Base-by-base conservation (phyloP, 2,888 invertebrate species). In the Napeogenes inachia region DNA sequence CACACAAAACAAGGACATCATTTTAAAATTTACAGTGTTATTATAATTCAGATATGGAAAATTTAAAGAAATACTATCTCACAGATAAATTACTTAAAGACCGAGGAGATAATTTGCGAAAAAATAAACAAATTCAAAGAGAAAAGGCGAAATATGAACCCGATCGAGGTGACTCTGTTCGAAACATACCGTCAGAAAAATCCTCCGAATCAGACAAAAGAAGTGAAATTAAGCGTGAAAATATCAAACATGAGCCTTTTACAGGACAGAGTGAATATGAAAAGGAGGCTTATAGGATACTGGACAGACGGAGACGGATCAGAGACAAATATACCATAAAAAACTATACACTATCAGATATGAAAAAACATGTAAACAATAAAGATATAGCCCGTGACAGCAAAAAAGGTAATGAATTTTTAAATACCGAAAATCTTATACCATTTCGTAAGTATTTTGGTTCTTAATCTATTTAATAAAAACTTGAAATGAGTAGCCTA, bases 151-250 rank as follows among this genome's bases (percentile, higher is more conserved):
- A 65, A 56, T 32, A 68, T 45, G 61, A 70, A 8, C 64, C 70
- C 0, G 79, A 78, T 8, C 63, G 75, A 4, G 80, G 78, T 0
- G 80, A 81, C 55, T 61, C 64, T 33, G 62, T 33, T 42, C 5
- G 45, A 70, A 69, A 55, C 8, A 50, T 2, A 5, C 45, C 21
- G 59, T 10, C 35, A 62, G 55, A 21, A 35, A 58, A 10, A 60
- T 59, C 10, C 12, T 0, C 4, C 66, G 50, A 42, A 13, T 45
- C 50, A 6, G 50, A 30, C 6, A 50, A 50, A 50, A 21, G 12
- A 50, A 12, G 10, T n/a, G 50, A 50, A 30, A 30, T 50, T 30
- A 50, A 30, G n/a, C 21, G 12, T 30, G 50, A 50, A n/a, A 4
- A 21, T 50, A 8, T 30, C 10, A 50, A 3, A 10, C 3, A 30